Percentiles rank a stretch among this genome's conserved stretches.
Conservation (phyloP, 2,113 vertebrate species). For the Larimichthys polyactis region DNA sequence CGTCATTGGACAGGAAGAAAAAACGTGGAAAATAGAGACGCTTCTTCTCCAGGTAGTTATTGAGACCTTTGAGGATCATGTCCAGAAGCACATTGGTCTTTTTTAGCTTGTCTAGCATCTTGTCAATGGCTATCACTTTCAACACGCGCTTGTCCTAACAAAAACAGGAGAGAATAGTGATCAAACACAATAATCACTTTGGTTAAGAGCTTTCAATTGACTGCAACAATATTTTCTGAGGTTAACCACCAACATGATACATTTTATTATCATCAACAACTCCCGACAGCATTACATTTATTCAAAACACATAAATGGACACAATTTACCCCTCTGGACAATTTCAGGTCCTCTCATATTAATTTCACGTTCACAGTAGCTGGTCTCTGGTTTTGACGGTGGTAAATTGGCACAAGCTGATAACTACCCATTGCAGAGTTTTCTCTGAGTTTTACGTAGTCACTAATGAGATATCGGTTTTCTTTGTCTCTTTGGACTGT, state of each 20-base stretch:
- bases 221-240: background rate
- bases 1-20: conserved; percentile 95
- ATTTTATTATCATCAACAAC: background rate
- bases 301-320: background rate
- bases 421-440: background rate
- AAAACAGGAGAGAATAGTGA: conserved; percentile 27
- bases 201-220: background rate
- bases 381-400: background rate
- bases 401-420: background rate
- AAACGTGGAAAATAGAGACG: conserved; percentile 93
- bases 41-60: conserved; percentile 93
- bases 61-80: conserved; percentile 92
- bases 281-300: background rate
- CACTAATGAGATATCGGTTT: background rate
- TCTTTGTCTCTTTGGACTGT: background rate
- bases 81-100: conserved; percentile 89
- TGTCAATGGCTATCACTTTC: conserved; percentile 86
- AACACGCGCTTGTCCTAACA: conserved; percentile 89
- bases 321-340: background rate
- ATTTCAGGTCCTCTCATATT: background rate
- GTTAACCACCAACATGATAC: background rate
- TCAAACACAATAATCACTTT: conserved; percentile 1
- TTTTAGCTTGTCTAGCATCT: conserved; percentile 89
- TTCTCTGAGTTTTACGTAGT: background rate
- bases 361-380: background rate